Evolutionary conservation across 1,140 invertebrate genomes (phyloP), one percentile per base, ranked within the genome.

Genomic region (Chionoecetes opilio): DNA sequence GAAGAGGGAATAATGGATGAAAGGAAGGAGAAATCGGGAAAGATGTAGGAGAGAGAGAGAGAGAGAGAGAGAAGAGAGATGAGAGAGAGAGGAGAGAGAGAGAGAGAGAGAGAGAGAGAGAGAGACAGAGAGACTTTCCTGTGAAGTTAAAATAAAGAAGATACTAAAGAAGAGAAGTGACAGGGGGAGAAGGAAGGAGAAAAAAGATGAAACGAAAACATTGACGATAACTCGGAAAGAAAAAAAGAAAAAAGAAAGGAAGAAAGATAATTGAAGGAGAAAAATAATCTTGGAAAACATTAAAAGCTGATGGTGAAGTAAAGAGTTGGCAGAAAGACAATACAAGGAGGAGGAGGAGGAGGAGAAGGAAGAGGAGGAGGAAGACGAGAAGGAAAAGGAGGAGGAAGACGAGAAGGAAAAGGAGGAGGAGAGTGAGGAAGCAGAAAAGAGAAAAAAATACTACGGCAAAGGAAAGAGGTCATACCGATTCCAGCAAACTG

Each of bases 331-430:
- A 75, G 63, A 5, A 75, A 26, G n/a, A 75, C 63, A 75, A 75
- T 75, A 21, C 26, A n/a, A 75, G 63, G 63, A 75, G 63, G 63
- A 75, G 63, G 63, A 75, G 63, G 63, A 75, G 63, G 63, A 75
- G 63, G 63, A 75, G 63, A 26, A 75, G 63, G 63, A 75, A 2
- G 63, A 75, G 63, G 63, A 75, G 1, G 63, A 75, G 63, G 63
- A 75, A 8, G 63, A 75, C 21, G 63, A 75, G 26, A 26, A 75
- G 63, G 63, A 75, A 8, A 21, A 53, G n/a, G 63, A 75, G 26
- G 21, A n/a, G 26, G 63, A 26, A 21, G 53, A 9, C 2, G 53
- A 63, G 21, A 2, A 63, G 21, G 9, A 63, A 2, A 21, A 63
- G 53, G 53, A 63, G 53, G 53, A 63, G 53, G 53, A 63, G 53